These are phyloP conservation scores for Cynocephalus volans DNA, from an alignment of 2,113 vertebrate genomes.

Conservation along the genomic window DNA sequence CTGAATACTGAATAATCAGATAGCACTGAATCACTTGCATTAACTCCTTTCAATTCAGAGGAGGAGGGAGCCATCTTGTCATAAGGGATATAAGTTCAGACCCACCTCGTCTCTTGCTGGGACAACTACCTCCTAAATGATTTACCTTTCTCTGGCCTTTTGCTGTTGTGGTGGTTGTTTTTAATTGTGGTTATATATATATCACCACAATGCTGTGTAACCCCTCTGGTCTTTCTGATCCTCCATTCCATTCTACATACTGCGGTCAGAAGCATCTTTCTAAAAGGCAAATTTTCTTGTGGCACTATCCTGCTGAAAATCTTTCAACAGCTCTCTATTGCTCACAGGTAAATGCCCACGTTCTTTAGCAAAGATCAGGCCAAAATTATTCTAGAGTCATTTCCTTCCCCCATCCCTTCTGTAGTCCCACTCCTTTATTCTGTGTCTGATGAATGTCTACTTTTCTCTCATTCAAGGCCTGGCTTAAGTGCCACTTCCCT, in stretches of 20 bases:
- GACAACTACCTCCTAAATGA: not conserved
- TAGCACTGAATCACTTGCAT: not conserved
- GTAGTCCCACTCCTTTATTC: not conserved
- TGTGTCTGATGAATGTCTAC: not conserved
- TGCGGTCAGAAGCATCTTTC: not conserved
- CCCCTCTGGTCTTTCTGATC: not conserved
- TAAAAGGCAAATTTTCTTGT: not conserved
- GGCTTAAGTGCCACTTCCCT: not conserved
- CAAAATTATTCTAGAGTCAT: not conserved
- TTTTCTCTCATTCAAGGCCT: not conserved
- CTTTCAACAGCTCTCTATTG: not conserved
- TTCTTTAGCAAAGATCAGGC: not conserved
- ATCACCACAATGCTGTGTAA: too few relatives aligned
- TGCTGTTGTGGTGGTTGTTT: too few relatives aligned
- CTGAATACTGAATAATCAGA: conserved; percentile 14
- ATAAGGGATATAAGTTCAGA: not conserved
- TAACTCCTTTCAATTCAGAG: not conserved
- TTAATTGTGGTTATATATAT: too few relatives aligned
- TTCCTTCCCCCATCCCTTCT: not conserved
- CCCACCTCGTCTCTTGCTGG: not conserved
- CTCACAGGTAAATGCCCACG: not conserved
- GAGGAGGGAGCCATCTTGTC: not conserved
- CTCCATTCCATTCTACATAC: not conserved
- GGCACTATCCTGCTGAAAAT: not conserved
- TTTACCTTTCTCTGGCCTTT: too few relatives aligned